Evolutionary conservation across 1,140 invertebrate species (phyloP).

Genomic region (Glossosoma conforme): DNA sequence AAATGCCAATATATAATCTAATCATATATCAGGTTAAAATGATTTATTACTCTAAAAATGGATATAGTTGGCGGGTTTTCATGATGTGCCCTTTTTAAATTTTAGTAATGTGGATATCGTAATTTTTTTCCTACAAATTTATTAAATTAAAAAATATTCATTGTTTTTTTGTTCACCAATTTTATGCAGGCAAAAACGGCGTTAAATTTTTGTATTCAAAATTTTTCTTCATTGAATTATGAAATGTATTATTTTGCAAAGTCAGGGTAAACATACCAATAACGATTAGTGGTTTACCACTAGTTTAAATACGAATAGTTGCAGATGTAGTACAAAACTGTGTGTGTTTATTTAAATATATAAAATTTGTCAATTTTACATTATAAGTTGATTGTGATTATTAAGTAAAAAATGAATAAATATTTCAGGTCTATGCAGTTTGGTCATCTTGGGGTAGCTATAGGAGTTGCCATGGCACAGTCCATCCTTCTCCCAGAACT

Average conservation of each 20-base stretch:
- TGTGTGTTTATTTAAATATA: background rate
- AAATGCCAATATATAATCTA: no score
- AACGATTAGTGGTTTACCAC: slow-evolving; percentile 2
- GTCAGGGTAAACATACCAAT: background rate
- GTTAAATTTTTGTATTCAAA: no score
- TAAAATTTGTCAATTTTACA: slow-evolving; percentile 5
- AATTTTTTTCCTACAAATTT: no score
- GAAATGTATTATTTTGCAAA: background rate
- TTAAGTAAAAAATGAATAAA: background rate
- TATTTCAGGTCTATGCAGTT: slow-evolving; percentile 43
- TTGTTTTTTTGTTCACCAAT: no score
- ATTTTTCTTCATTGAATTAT: no score
- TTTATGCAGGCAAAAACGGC: no score
- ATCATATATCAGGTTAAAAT: no score
- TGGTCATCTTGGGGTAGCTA: slow-evolving; percentile 47
- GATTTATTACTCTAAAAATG: no score
- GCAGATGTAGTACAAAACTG: background rate
- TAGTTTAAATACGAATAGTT: background rate
- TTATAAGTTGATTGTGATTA: slow-evolving; percentile 4
- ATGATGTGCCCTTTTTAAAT: no score
- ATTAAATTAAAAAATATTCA: no score
- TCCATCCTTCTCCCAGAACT: slow-evolving; percentile 35
- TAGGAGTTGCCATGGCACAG: slow-evolving; percentile 42
- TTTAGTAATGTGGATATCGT: no score
- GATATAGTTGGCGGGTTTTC: no score